phyloP scores from a whole-genome alignment of 1,140 invertebrate genomes.

The Pantala flavescens region DNA sequence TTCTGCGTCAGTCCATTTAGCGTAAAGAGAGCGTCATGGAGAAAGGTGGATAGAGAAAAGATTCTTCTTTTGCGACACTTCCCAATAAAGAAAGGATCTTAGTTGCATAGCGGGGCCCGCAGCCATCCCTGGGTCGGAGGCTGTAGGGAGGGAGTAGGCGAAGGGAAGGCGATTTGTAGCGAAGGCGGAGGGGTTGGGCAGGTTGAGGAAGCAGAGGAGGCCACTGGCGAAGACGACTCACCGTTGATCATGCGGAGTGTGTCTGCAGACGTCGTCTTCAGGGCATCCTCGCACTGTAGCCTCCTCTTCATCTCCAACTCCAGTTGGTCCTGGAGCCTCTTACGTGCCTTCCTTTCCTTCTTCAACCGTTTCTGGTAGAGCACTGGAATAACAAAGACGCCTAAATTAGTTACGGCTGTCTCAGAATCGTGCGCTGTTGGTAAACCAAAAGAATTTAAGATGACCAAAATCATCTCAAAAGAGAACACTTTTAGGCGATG shows the following conservation, averaged over 20 bases:
- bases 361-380: slow-evolving; percentile 76
- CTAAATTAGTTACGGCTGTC: no score
- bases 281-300: slow-evolving; percentile 63
- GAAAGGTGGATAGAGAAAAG: no score
- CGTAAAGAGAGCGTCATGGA: no score
- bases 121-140: neutral
- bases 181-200: slow-evolving; percentile 35
- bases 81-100: neutral
- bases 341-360: slow-evolving; percentile 70
- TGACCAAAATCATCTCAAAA: no score
- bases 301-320: slow-evolving; percentile 66
- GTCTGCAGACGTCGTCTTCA: slow-evolving; percentile 66
- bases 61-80: no score
- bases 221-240: slow-evolving; percentile 34
- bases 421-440: no score
- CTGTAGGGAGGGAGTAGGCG: neutral
- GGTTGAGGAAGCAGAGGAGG: slow-evolving; percentile 26
- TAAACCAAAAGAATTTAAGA: no score
- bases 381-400: slow-evolving; percentile 46
- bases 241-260: slow-evolving; percentile 67
- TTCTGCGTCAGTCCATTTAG: no score
- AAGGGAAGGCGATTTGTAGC: slow-evolving; percentile 28
- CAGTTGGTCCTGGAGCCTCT: slow-evolving; percentile 71
- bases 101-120: slow-evolving; percentile 16
- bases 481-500: no score